These are phyloP conservation scores for Clarias laeviceps DNA, from an alignment of 2,797 vertebrate genomes.

Conservation along the genomic window DNA sequence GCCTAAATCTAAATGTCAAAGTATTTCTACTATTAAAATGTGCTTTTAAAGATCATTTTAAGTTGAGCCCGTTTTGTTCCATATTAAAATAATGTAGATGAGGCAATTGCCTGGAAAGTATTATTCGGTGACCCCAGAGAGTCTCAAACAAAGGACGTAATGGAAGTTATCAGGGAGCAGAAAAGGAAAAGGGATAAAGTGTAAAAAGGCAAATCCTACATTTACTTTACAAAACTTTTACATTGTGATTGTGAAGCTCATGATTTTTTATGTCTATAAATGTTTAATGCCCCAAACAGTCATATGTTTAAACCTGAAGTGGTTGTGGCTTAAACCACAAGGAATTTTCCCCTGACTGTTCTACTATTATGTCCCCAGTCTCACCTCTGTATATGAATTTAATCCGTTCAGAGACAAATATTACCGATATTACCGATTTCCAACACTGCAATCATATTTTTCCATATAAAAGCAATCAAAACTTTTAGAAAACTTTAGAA, in stretches of 20 bases:
- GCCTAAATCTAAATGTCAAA: neutral
- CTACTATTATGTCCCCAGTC: neutral
- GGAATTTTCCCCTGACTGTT: neutral
- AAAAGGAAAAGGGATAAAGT: neutral
- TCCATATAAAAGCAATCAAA: too few relatives aligned
- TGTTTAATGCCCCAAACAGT: neutral
- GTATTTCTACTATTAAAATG: neutral
- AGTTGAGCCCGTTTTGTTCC: neutral
- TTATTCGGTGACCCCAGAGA: neutral
- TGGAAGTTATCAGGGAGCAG: neutral
- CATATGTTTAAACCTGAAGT: neutral
- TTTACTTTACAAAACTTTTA: neutral
- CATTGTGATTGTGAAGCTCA: neutral
- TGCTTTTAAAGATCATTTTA: neutral
- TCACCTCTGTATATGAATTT: neutral
- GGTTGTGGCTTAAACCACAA: neutral
- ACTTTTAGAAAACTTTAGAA: too few relatives aligned
- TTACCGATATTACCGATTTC: too few relatives aligned
- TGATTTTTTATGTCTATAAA: neutral
- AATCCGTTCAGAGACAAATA: too few relatives aligned
- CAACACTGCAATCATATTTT: too few relatives aligned
- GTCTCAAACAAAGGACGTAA: neutral
- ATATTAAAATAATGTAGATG: neutral
- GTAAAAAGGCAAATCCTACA: neutral
- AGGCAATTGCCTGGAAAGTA: neutral